Conservation (phyloP, 2,888 invertebrate species). For the Sinodicranocentrus sp. region DNA sequence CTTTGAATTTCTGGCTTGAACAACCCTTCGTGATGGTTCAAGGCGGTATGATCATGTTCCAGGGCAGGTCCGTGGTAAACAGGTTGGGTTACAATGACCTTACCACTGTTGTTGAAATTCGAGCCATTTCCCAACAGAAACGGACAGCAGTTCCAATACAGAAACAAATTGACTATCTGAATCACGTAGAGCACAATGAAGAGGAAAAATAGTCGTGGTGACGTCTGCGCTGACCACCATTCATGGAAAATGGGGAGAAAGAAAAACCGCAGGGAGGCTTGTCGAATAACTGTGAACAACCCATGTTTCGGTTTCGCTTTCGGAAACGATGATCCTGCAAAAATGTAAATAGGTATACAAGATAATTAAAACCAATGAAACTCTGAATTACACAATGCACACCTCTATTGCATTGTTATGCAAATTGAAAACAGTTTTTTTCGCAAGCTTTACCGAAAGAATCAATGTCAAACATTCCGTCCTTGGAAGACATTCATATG, state of each 20-base stretch:
- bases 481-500: no score
- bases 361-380: no score
- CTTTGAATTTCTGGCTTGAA: constrained; percentile 73
- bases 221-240: constrained; percentile 96
- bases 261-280: constrained; percentile 89
- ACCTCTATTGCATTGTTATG: no score
- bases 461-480: no score
- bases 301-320: constrained; percentile 97
- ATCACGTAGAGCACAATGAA: constrained; percentile 88
- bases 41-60: constrained; percentile 20
- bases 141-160: constrained; percentile 79
- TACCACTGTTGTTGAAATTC: constrained; percentile 28
- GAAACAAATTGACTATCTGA: constrained; percentile 83
- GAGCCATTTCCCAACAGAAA: constrained; percentile 75
- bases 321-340: constrained; percentile 93
- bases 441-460: no score
- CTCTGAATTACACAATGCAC: no score
- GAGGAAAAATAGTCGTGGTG: constrained; percentile 84
- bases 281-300: constrained; percentile 89
- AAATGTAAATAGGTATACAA: no score
- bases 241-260: constrained; percentile 90
- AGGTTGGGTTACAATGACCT: constrained; percentile 17
- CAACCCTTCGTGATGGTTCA: constrained; percentile 2
- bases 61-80: constrained; percentile 48
- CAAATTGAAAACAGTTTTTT: no score